Conservation (phyloP, 1,140 invertebrate genomes). For the Propsilocerus akamusi region DNA sequence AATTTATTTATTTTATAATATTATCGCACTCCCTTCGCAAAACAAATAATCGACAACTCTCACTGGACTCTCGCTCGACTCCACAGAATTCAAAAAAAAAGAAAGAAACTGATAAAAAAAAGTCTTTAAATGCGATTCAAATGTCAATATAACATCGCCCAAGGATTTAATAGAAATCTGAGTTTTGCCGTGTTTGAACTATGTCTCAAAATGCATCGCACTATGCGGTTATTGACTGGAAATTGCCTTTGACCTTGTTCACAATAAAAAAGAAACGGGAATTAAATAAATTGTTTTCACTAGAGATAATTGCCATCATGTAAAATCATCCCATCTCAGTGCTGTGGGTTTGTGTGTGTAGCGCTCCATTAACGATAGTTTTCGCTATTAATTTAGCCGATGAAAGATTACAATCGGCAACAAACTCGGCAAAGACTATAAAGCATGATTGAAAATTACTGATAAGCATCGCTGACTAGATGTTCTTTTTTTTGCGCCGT, state of each 20-base stretch:
- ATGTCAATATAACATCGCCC: no score
- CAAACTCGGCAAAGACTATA: neutral
- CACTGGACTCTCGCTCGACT: no score
- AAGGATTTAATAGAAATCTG: no score
- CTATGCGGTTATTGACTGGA: neutral
- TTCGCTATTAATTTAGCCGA: neutral
- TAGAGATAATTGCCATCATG: neutral
- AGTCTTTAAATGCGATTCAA: no score
- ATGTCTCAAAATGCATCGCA: no score
- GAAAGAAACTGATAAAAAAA: no score
- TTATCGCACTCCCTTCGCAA: no score
- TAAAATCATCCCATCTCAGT: neutral
- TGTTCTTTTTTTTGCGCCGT: neutral
- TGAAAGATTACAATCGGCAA: conserved; percentile 1
- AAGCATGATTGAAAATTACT: neutral
- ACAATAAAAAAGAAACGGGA: no score
- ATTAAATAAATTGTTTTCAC: neutral
- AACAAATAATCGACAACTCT: no score
- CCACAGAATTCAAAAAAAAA: no score
- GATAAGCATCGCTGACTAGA: neutral
- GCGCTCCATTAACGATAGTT: neutral
- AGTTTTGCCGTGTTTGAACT: no score
- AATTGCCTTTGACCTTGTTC: neutral
- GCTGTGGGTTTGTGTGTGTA: neutral
- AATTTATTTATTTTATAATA: no score